Evolutionary conservation across 2,888 invertebrate species (phyloP), one percentile per base, ranked within the genome.

Genomic region (Lepeophtheirus nordmannii): DNA sequence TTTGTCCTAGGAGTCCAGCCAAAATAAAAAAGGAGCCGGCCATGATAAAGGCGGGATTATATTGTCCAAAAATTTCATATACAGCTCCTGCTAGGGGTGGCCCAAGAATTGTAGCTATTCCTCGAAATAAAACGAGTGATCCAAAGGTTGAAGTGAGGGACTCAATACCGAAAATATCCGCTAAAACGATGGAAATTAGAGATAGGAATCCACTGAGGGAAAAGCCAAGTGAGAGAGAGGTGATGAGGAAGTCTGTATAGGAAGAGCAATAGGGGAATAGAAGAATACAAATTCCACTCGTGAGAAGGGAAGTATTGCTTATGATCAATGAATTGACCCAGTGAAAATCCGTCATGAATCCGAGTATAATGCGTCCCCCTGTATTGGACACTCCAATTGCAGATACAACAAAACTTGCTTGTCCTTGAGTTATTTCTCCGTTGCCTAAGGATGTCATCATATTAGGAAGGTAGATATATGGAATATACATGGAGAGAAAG

Each of bases 131-230:
- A 72, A 96, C 93, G 67, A 98, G 81, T 69, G 97, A 81, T 12
- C 97, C 97, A 78, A 97, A 98, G 60, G 96, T 94, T 76, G 92
- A 97, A 60, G 97, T 97, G 71, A 98, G 79, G 75, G 89, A 89
- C 74, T 96, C 94, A 74, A 98, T 79, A 1, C 97, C 97, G 61
- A 98, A 81, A 46, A 97, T 81, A 76, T 98, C 96, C 71, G 96
- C 94, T 69, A 98, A 81, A 74, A 97, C 93, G 74, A 97, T 96
- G 62, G 97, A 97, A 57, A 97, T 97, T 68, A 98, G 80, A 11
- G 96, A 94, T 73, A 98, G 94, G 79, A 92, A 97, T 69, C 94
- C 79, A 87, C 88, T 89, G 71, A 91, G 86, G 72, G 90, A 89
- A 70, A 94, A 80, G 68, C 94, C 96, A 75, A 94, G 96, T 73